phyloP scores from a whole-genome alignment of 2,888 invertebrate genomes.

The Epirrhoe alternata region DNA sequence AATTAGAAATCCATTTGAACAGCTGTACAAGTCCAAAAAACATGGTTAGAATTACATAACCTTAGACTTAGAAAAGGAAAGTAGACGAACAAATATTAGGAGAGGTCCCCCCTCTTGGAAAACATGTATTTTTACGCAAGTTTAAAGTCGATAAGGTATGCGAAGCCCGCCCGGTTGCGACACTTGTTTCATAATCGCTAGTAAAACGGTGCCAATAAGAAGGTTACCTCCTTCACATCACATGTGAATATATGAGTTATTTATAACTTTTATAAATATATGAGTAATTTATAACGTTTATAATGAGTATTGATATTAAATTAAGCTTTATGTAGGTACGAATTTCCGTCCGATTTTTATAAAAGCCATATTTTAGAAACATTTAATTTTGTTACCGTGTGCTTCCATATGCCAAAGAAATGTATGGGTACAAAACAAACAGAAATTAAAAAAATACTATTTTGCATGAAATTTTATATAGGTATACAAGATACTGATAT shows the following conservation, averaged over 20 bases:
- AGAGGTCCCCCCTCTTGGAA: slow-evolving; percentile 15
- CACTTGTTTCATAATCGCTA: slow-evolving; percentile 28
- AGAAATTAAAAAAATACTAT: slow-evolving; percentile 48
- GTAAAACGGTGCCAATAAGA: slow-evolving; percentile 32
- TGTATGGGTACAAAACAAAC: slow-evolving; percentile 69
- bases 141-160: slow-evolving; percentile 29
- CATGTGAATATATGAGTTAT: slow-evolving; percentile 24
- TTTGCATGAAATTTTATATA: slow-evolving; percentile 67
- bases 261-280: slow-evolving; percentile 10
- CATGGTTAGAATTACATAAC: slow-evolving; percentile 27
- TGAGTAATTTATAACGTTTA: slow-evolving; percentile 17
- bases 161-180: slow-evolving; percentile 14
- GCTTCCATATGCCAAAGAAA: slow-evolving; percentile 77
- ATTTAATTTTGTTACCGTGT: slow-evolving; percentile 50
- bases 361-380: slow-evolving; percentile 59
- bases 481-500: slow-evolving; percentile 40
- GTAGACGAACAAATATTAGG: slow-evolving; percentile 26
- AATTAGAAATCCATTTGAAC: neutral
- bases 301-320: slow-evolving; percentile 11
- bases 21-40: slow-evolving; percentile 1
- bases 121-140: slow-evolving; percentile 34
- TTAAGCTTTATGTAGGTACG: slow-evolving; percentile 45
- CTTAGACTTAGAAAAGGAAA: slow-evolving; percentile 34
- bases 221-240: slow-evolving; percentile 32
- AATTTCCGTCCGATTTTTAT: slow-evolving; percentile 62